Evolutionary conservation across 2,113 vertebrate genomes (phyloP), one percentile per base, ranked within the genome.

Genomic region (Malurus cyaneus): DNA sequence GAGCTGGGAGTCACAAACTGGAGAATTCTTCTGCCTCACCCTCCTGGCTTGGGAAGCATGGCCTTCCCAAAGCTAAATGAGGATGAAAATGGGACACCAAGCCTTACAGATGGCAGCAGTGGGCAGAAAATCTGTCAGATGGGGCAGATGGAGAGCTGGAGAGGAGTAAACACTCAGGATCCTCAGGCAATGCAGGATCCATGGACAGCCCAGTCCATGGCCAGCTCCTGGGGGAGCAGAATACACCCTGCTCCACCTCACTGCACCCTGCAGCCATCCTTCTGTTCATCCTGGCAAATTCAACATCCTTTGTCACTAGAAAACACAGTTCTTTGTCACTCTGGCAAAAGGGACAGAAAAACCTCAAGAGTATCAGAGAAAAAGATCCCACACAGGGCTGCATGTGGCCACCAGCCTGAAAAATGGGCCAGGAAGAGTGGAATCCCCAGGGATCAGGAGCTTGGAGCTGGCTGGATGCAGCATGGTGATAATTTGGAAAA

Each of bases 401-500:
- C 5, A 1, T 6, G 36, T 0, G 1, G n/a, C n/a, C 34, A 28
- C 8, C 50, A 71, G 44, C 26, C 62, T 67, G 36, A 14, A 52
- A 14, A 26, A 46, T 2, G 1, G 59, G 34, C 4, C 18, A 78
- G 31, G 31, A 59, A 9, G 1, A 61, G n/a, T 36, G 57, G 49
- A 24, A 21, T 5, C 12, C 23, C 18, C 42, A 41, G 57, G 36
- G 20, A 8, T 5, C 11, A 24, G 80, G 23, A 64, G 41, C 53
- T 65, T 85, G 79, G 20, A 9, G 14, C 65, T 59, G 62, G 4
- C 77, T 52, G 14, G 32, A 7, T n/a, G 46, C 36, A 86, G 24
- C 20, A 47, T 0, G 0, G 25, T 1, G 2, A 13, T 2, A 31
- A 19, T 24, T 32, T 69, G 59, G 59, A 39, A 39, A 39, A 39